Conservation (phyloP, 2,888 invertebrate genomes). For the Mythimna pallens region DNA sequence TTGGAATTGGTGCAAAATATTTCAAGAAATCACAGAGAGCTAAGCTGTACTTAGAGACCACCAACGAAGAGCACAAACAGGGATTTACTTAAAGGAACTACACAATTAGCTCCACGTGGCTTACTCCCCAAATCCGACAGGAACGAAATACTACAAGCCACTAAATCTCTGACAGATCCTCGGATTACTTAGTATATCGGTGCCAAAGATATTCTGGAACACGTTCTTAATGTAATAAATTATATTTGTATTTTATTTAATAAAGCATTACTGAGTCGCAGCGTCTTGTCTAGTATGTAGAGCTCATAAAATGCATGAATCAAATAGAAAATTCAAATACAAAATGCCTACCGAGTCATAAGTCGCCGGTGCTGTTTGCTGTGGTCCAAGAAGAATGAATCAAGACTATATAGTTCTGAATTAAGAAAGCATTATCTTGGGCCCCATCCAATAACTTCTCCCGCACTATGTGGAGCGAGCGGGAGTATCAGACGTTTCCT, state of each 20-base stretch:
- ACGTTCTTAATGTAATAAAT: conserved; percentile 11
- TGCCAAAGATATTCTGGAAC: conserved; percentile 32
- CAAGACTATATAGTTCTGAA: background rate
- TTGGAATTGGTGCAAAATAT: background rate
- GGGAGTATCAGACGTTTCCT: no score
- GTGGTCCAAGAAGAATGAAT: background rate
- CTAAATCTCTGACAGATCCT: conserved; percentile 63
- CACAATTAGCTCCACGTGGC: conserved; percentile 46
- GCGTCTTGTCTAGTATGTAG: background rate
- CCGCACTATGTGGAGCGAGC: no score
- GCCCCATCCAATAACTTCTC: no score
- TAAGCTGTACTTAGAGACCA: conserved; percentile 25
- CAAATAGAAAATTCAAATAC: background rate
- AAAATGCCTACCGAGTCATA: background rate
- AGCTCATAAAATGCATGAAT: background rate
- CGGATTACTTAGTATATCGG: conserved; percentile 47
- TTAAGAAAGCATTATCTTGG: background rate
- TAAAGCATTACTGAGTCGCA: background rate
- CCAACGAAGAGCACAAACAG: conserved; percentile 31
- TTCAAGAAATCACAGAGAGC: background rate
- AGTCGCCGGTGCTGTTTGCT: background rate
- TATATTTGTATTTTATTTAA: conserved; percentile 35
- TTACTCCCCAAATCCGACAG: conserved; percentile 64
- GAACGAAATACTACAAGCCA: conserved; percentile 64
- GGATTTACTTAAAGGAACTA: conserved; percentile 30